phyloP scores from a whole-genome alignment of 2,797 vertebrate species.

The Pangasius larnaudii region DNA sequence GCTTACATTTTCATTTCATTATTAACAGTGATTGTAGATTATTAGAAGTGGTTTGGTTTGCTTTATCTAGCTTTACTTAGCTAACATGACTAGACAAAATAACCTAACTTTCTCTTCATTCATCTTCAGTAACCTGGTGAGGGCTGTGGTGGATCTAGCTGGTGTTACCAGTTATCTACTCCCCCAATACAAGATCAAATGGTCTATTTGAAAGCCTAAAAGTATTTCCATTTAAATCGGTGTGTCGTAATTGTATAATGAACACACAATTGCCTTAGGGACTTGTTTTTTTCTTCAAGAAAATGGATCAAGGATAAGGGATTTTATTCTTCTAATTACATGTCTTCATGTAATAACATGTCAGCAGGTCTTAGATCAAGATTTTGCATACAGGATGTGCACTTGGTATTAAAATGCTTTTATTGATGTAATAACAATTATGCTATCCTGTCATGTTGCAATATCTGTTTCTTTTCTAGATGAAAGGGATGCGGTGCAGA shows the following conservation, averaged over 20 bases:
- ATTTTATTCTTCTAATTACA: background rate
- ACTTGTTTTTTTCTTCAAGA: background rate
- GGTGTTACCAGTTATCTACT: background rate
- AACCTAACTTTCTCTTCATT: background rate
- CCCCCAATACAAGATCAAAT: background rate
- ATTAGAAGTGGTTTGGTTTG: background rate
- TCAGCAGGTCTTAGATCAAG: background rate
- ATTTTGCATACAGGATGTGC: background rate
- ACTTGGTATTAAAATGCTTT: background rate
- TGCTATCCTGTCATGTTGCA: background rate
- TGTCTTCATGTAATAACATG: background rate
- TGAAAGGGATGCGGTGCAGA: conserved; percentile 91
- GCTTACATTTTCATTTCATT: background rate
- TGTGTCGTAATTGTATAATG: background rate
- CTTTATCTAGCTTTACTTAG: background rate
- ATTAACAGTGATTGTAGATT: background rate
- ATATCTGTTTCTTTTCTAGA: conserved; percentile 68
- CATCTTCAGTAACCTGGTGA: background rate
- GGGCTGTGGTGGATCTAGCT: background rate
- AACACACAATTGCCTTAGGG: background rate
- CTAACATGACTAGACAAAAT: background rate
- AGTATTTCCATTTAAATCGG: background rate
- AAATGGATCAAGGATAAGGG: background rate
- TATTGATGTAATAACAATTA: background rate
- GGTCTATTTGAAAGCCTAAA: background rate